Evolutionary conservation across 2,113 vertebrate genomes (phyloP).

Genomic region (Falcunculus frontatus): DNA sequence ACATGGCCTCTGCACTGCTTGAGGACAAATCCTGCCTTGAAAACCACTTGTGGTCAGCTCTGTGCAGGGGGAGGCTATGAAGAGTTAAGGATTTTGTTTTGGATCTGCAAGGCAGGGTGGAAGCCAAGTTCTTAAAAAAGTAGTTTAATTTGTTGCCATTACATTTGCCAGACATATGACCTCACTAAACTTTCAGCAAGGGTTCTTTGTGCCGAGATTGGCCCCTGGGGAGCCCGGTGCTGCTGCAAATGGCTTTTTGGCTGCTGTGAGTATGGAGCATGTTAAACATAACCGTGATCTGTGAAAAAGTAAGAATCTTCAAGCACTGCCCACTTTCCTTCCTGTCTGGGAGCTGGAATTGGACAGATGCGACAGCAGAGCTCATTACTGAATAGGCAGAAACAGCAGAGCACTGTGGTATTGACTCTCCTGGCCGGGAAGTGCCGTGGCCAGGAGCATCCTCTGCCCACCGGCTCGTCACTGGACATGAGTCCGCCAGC

Average conservation of each 20-base stretch:
- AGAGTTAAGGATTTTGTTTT: slow-evolving; percentile 67
- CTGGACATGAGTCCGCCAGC: neutral
- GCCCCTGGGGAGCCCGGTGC: slow-evolving; percentile 8
- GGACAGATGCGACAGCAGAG: slow-evolving; percentile 6
- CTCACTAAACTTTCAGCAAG: slow-evolving; percentile 67
- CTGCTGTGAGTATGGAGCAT: slow-evolving; percentile 61
- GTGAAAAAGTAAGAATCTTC: slow-evolving; percentile 78
- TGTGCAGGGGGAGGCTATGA: neutral
- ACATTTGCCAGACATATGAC: slow-evolving; percentile 63
- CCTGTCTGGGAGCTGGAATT: slow-evolving; percentile 74
- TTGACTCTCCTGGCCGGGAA: neutral
- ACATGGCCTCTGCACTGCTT: fast-evolving
- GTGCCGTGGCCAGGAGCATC: neutral
- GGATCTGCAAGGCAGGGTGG: neutral
- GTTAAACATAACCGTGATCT: slow-evolving; percentile 71
- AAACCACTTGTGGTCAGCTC: neutral
- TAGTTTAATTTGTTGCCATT: slow-evolving; percentile 67
- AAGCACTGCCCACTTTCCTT: slow-evolving; percentile 76
- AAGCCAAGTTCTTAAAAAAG: slow-evolving; percentile 63
- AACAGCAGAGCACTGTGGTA: neutral
- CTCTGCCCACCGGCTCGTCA: neutral
- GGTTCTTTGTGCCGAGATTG: slow-evolving; percentile 45
- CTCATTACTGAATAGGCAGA: slow-evolving; percentile 22
- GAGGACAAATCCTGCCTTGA: neutral
- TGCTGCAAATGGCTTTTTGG: slow-evolving; percentile 55